phyloP scores from a whole-genome alignment of 1,140 invertebrate species.

The Zaprionus camerounensis region DNA sequence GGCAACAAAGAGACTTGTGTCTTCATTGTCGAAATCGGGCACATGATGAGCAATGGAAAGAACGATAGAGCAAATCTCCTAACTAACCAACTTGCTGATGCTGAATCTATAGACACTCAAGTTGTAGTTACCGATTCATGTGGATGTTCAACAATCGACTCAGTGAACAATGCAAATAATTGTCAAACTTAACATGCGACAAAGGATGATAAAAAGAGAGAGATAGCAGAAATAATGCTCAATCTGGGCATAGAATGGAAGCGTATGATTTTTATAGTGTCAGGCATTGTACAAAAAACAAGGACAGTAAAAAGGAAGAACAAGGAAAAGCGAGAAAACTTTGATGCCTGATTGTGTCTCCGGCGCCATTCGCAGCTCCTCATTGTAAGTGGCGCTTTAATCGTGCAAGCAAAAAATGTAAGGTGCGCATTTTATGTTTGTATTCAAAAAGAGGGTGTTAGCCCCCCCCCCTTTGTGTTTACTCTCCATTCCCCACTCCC shows the following conservation, averaged over 20 bases:
- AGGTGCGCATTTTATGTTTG: constrained; percentile 51
- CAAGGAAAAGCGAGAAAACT: constrained; percentile 26
- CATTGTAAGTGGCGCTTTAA: constrained; percentile 68
- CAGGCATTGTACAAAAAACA: constrained; percentile 65
- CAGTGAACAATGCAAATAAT: constrained; percentile 82
- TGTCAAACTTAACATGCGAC: constrained; percentile 72
- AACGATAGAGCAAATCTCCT: constrained; percentile 17
- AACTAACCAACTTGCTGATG: constrained; percentile 46
- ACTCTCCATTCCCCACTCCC: not conserved
- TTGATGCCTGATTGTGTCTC: constrained; percentile 58
- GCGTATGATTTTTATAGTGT: constrained; percentile 76
- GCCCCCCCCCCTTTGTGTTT: not conserved
- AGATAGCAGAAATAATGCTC: constrained; percentile 8
- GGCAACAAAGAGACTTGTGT: constrained; percentile 2
- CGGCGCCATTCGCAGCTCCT: constrained; percentile 11
- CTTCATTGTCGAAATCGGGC: constrained; percentile 1
- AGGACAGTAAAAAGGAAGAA: not conserved
- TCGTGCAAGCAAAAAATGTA: constrained; percentile 57
- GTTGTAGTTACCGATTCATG: constrained; percentile 80
- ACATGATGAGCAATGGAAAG: constrained; percentile 2
- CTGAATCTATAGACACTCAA: constrained; percentile 60
- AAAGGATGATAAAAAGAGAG: constrained; percentile 45
- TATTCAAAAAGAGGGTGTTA: not conserved
- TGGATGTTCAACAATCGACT: constrained; percentile 76
- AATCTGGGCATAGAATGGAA: constrained; percentile 60